Percentiles rank a stretch among this genome's conserved stretches.
Evolutionary conservation across 2,888 invertebrate genomes (phyloP).

Genomic region (Sepioteuthis lessoniana): DNA sequence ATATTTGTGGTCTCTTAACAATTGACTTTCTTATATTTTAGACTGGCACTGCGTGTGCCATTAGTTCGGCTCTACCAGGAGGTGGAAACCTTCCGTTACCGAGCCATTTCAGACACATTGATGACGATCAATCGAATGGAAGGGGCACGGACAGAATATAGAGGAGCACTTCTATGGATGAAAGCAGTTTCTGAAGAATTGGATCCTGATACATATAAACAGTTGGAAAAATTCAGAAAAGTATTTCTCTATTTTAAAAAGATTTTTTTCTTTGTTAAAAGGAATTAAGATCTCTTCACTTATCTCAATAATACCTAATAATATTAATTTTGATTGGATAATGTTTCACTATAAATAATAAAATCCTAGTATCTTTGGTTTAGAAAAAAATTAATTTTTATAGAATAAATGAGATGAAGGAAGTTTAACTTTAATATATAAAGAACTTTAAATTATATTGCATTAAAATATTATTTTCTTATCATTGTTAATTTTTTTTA

Average conservation of each 20-base stretch:
- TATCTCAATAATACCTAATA: not conserved
- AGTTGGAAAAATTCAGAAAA: constrained; percentile 95
- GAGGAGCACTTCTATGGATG: constrained; percentile 92
- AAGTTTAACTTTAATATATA: no score
- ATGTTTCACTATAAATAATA: no score
- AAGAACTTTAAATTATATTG: no score
- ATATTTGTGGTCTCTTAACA: not conserved
- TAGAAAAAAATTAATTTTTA: no score
- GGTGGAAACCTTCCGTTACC: constrained; percentile 95
- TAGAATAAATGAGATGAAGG: no score
- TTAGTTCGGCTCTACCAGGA: constrained; percentile 85
- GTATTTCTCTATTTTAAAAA: constrained; percentile 76
- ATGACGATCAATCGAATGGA: constrained; percentile 95
- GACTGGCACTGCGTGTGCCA: constrained; percentile 89
- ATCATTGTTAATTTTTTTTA: no score
- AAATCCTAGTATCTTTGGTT: no score
- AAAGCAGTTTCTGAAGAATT: constrained; percentile 95
- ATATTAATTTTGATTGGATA: no score
- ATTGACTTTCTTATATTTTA: constrained; percentile 53
- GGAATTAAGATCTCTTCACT: not conserved
- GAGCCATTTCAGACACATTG: constrained; percentile 94
- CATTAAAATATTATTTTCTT: no score
- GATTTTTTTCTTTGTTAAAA: not conserved
- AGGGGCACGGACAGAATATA: constrained; percentile 93
- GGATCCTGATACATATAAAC: constrained; percentile 96